Conservation (phyloP, 2,888 invertebrate species). For the Serripes groenlandicus region DNA sequence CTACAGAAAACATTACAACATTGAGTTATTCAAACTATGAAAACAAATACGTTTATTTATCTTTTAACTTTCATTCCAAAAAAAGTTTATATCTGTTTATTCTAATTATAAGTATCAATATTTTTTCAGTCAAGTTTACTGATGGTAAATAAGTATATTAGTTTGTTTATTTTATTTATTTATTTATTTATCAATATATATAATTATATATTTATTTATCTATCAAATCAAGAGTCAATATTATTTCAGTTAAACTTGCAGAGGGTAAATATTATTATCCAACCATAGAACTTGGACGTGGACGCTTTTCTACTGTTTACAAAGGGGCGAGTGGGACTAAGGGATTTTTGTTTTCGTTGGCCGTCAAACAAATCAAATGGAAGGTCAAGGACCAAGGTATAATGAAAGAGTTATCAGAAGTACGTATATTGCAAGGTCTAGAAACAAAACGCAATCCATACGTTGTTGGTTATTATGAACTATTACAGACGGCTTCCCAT, state of each 20-base stretch:
- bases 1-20: too few species aligned
- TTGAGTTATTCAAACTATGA: too few species aligned
- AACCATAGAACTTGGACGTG: constrained; percentile 10
- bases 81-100: too few species aligned
- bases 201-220: too few species aligned
- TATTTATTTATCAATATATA: too few species aligned
- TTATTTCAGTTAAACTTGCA: constrained; percentile 1
- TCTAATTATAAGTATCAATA: too few species aligned
- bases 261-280: constrained; percentile 4
- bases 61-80: too few species aligned
- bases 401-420: neutral
- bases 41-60: too few species aligned
- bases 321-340: neutral
- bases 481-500: constrained; percentile 9
- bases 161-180: too few species aligned
- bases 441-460: constrained; percentile 3
- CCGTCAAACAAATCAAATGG: constrained; percentile 7
- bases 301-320: neutral
- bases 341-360: neutral
- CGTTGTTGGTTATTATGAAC: constrained; percentile 12
- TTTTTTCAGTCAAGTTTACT: too few species aligned
- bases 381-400: neutral
- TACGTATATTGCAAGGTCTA: constrained; percentile 2
- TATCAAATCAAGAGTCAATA: too few species aligned
- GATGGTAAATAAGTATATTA: too few species aligned